Evolutionary conservation across 2,797 vertebrate species (phyloP), one percentile per base, ranked within the genome.

Genomic region (Onychomys torridus): DNA sequence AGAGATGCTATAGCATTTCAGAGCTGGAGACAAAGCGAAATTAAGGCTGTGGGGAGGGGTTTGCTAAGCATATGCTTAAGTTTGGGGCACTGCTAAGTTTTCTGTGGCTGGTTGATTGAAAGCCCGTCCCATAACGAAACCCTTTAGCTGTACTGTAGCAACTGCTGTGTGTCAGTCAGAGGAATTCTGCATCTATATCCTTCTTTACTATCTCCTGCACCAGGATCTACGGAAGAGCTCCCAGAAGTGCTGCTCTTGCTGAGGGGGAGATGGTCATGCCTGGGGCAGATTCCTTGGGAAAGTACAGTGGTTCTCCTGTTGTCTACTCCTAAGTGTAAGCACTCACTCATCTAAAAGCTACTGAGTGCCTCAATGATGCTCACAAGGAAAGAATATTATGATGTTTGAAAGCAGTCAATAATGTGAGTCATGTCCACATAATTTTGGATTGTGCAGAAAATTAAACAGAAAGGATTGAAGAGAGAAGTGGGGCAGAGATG

Each of bases 61-160:
- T 90, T 90, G 37, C 49, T 88, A 92, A 96, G 87, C 73, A 91
- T 78, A 90, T 93, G 89, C 71, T 88, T 92, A 82, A 61, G n/a
- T 94, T 82, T 73, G 84, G 78, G 78, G 34, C 16, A 52, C 40
- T 32, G 19, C 63, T 85, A 65, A 67, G 16, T 87, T 96, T 95
- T 77, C 76, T 83, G 71, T 40, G 77, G 71, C 43, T 77, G 40
- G 57, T 63, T 95, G 78, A 91, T 2, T 65, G 40, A 95, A 93
- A 84, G 89, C 37, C 52, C 75, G 46, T 91, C 12, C 5, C 29
- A 46, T 49, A 91, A 94, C 73, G 90, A 94, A 94, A 61, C 6
- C 40, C 25, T 32, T 27, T 6, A 79, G 32, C 34, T 8, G 8
- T 52, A 67, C 0, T 55, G 43, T 25, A 86, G 63, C 40, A 76